These are phyloP conservation scores for Crotalus viridis DNA, from an alignment of 2,113 vertebrate genomes.

Conservation along the genomic window DNA sequence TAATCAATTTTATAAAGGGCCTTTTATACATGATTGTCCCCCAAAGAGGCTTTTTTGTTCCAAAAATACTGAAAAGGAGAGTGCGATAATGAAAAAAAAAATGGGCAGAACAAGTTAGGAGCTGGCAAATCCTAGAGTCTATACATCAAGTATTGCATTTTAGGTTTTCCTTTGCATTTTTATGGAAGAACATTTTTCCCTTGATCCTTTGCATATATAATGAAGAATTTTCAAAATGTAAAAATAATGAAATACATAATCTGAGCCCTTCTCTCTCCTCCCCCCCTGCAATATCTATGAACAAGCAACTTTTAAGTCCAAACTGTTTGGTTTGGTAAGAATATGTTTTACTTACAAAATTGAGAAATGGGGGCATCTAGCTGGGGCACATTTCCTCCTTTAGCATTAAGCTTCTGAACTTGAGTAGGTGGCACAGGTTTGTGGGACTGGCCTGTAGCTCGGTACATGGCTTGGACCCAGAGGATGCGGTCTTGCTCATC, in stretches of 20 bases:
- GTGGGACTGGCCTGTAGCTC: slow-evolving; percentile 96
- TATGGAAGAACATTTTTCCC: slow-evolving; percentile 42
- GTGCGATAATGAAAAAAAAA: not conserved
- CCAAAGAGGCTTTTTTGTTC: not conserved
- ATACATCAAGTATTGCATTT: slow-evolving; percentile 81
- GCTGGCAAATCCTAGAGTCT: not conserved
- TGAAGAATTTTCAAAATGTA: slow-evolving; percentile 50
- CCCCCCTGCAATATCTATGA: slow-evolving; percentile 10
- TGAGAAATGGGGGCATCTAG: slow-evolving; percentile 97
- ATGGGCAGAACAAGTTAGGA: not conserved
- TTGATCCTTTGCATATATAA: slow-evolving; percentile 45
- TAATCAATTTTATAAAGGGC: not conserved
- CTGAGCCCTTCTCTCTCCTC: not conserved
- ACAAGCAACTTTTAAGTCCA: slow-evolving; percentile 51
- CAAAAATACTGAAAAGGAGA: not conserved
- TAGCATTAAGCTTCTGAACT: slow-evolving; percentile 97
- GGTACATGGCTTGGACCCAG: slow-evolving; percentile 99
- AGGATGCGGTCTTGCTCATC: slow-evolving; percentile 98
- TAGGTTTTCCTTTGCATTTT: slow-evolving; percentile 60
- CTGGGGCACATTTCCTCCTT: slow-evolving; percentile 90
- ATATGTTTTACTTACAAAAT: slow-evolving; percentile 92
- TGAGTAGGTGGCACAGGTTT: slow-evolving; percentile 97
- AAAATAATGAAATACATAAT: slow-evolving; percentile 41
- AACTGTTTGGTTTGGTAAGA: slow-evolving; percentile 48
- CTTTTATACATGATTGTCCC: not conserved